Conservation (phyloP, 1,140 invertebrate genomes). For the Thrips palmi region DNA sequence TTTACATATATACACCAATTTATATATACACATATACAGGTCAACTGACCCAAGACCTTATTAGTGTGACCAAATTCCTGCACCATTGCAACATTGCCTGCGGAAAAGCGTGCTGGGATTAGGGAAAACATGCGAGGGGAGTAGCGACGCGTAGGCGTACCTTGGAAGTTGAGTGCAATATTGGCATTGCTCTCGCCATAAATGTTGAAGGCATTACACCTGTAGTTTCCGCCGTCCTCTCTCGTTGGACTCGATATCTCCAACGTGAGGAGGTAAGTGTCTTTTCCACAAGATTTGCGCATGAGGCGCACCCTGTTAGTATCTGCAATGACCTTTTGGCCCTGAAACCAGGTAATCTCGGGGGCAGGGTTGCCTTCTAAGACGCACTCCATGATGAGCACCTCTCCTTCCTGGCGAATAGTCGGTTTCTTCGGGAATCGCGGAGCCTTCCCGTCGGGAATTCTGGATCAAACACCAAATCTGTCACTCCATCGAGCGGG, state of each 20-base stretch:
- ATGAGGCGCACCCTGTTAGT: slow-evolving; percentile 71
- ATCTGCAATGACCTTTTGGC: slow-evolving; percentile 60
- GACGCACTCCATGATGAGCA: slow-evolving; percentile 88
- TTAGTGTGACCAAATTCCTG: background rate
- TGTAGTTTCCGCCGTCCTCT: slow-evolving; percentile 93
- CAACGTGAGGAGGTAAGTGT: slow-evolving; percentile 75
- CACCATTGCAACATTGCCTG: too few species aligned
- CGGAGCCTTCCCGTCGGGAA: slow-evolving; percentile 85
- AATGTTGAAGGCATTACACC: slow-evolving; percentile 96
- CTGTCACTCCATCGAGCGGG: too few species aligned
- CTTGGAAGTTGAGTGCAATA: slow-evolving; percentile 98
- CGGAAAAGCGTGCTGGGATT: too few species aligned
- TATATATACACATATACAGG: too few species aligned
- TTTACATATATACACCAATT: too few species aligned
- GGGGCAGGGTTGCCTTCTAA: slow-evolving; percentile 87
- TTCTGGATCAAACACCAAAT: slow-evolving; percentile 34
- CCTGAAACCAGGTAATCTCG: slow-evolving; percentile 90
- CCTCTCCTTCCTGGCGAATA: slow-evolving; percentile 84
- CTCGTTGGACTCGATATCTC: slow-evolving; percentile 86
- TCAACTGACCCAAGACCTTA: too few species aligned
- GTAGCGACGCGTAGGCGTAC: slow-evolving; percentile 34
- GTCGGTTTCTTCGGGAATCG: slow-evolving; percentile 94
- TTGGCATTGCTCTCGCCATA: slow-evolving; percentile 99
- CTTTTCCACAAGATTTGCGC: slow-evolving; percentile 66
- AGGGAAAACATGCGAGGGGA: background rate